phyloP scores from a whole-genome alignment of 1,140 invertebrate species.

The Schlechtendalia chinensis region DNA sequence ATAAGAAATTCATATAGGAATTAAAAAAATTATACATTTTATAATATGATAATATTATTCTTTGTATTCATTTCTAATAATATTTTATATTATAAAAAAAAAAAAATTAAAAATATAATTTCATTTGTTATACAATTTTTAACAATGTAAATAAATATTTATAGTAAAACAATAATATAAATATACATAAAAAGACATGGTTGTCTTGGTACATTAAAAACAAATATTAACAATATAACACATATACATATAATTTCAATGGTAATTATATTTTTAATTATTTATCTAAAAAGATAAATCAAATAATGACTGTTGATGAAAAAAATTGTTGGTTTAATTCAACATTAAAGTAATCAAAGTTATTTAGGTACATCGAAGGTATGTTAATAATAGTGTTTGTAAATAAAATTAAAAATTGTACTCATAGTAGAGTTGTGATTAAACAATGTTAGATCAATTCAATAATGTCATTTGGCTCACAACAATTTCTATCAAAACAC shows the following conservation, averaged over 20 bases:
- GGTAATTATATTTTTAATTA: too few species aligned
- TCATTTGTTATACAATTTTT: not conserved
- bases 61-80: slow-evolving; percentile 3
- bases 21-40: too few species aligned
- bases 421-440: not conserved
- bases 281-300: not conserved
- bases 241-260: not conserved
- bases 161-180: slow-evolving; percentile 24
- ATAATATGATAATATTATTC: too few species aligned
- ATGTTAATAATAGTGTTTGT: not conserved
- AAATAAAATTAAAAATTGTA: too few species aligned
- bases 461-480: slow-evolving; percentile 25
- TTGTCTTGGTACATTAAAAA: not conserved
- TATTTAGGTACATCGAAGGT: not conserved
- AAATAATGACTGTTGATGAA: slow-evolving; percentile 13
- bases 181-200: slow-evolving; percentile 13
- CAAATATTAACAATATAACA: not conserved
- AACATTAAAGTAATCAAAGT: not conserved
- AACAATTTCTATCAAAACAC: slow-evolving; percentile 50
- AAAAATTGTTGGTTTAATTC: not conserved
- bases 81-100: too few species aligned
- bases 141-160: slow-evolving; percentile 34
- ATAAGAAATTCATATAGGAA: too few species aligned
- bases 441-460: not conserved
- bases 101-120: too few species aligned